Conservation (phyloP, 2,888 invertebrate genomes). For the Nemurella pictetii region DNA sequence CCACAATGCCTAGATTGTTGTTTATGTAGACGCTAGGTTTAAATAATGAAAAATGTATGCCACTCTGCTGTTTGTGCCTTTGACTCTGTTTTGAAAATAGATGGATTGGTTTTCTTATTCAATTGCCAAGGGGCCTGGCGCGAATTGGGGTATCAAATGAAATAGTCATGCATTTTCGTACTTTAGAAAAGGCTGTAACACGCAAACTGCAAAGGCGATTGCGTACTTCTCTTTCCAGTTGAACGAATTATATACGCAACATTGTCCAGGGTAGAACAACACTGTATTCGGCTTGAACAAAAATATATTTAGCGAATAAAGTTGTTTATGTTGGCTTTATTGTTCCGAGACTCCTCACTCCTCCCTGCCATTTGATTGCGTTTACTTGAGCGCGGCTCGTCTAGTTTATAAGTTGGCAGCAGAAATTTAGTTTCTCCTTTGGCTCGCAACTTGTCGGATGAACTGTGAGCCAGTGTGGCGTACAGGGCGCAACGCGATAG, state of each 20-base stretch:
- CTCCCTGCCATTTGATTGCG: neutral
- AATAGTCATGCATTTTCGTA: neutral
- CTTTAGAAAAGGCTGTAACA: too few relatives aligned
- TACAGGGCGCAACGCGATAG: neutral
- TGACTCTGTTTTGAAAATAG: too few relatives aligned
- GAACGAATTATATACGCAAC: neutral
- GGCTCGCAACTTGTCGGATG: neutral
- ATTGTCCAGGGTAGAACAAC: neutral
- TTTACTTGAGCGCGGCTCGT: neutral
- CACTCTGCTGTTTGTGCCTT: too few relatives aligned
- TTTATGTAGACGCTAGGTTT: neutral
- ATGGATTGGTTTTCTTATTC: neutral
- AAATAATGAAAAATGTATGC: neutral
- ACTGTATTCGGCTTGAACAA: neutral
- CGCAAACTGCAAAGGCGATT: neutral
- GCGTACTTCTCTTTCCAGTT: neutral
- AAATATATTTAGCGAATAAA: neutral
- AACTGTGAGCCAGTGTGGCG: neutral
- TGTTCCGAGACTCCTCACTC: neutral
- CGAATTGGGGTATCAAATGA: neutral
- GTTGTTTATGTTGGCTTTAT: neutral
- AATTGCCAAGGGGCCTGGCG: neutral
- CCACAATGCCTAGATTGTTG: neutral
- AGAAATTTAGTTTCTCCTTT: neutral
- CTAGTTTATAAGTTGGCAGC: neutral